Evolutionary conservation across 2,113 vertebrate genomes (phyloP), one percentile per base, ranked within the genome.

Genomic region (Aegithalos caudatus): DNA sequence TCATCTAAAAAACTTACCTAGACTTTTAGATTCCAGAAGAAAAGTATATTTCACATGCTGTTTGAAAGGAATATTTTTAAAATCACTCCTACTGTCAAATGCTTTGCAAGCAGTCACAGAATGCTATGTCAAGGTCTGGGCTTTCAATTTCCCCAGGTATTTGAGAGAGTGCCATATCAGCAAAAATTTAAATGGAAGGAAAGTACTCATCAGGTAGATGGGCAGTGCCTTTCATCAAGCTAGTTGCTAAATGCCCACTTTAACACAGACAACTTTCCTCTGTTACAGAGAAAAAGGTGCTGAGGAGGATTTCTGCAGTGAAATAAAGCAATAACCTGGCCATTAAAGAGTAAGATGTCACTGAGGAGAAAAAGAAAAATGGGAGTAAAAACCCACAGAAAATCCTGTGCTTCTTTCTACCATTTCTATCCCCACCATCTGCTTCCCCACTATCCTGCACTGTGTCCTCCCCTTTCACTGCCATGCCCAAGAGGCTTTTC

Each of bases 391-490:
- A 1, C 2, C 1, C 4, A 7, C 19, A 35, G 38, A 22, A 53
- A 38, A 28, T 1, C 1, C 17, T 42, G 4, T 29, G 5, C 2
- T 81, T 50, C 8, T 54, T 80, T 44, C 8, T 19, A 42, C 14
- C 22, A 31, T 25, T 21, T 61, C 11, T 2, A 2, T 10, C 5
- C 4, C 9, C 1, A 5, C 8, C 3, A 60, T 50, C 10, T 44
- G 7, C 2, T 65, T 4, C 9, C 18, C 12, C 23, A 51, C 2
- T 14, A 29, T 35, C 29, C 6, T 40, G 7, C 23, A 22, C 29
- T 8, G 3, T 31, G 28, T 40, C 13, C 1, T 11, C 3, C 0
- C 6, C 4, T 28, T 6, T 42, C 17, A 7, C 14, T 13, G 6
- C 7, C 22, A 17, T 6, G 5, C 1, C 14, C 0, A 0, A 29